Evolutionary conservation across 1,140 invertebrate genomes (phyloP), one percentile per base, ranked within the genome.

Genomic region (Papilio dardanus): DNA sequence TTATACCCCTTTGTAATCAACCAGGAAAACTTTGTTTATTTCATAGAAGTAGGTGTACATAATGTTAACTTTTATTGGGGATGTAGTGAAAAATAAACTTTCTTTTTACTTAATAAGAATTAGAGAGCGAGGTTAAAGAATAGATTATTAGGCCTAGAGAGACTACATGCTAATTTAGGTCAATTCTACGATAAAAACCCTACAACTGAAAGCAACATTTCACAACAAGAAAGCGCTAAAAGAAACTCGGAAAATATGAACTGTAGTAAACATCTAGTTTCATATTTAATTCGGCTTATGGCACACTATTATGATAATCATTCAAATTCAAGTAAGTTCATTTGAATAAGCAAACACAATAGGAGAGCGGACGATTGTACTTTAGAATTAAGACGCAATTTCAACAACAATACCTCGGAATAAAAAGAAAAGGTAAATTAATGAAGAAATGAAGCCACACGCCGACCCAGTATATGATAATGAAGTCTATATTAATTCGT

Each of bases 401-500:
- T 76, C 54, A 79, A 81, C 80, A 83, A 79, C 81, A 83, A 81
- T 84, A 76, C 67, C 73, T 75, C 30, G 74, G 81, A 81, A 81
- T 76, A 74, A 80, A 74, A 75, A 83, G 78, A 85, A 80, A 83
- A 65, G 71, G 58, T 76, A 76, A 76, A 62, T 76, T 71, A 73
- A 73, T 73, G n/a, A 73, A 58, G 71, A 46, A 58, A 73, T 73
- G 77, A 78, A 80, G 82, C 85, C 81, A 86, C 86, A 84, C 81
- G 74, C 74, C 40, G 46, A 37, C 65, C 68, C 83, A 81, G 77
- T 84, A 83, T 85, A 89, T 89, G 83, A 31, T 90, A 88, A 87
- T 90, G 83, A 84, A 82, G 80, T 71, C 76, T 80, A 79, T 84
- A 83, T 82, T 85, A 88, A 84, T 88, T 82, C 79, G 75, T 86